Base-by-base conservation (phyloP, 2,113 vertebrate genomes). In the Murina feae region DNA sequence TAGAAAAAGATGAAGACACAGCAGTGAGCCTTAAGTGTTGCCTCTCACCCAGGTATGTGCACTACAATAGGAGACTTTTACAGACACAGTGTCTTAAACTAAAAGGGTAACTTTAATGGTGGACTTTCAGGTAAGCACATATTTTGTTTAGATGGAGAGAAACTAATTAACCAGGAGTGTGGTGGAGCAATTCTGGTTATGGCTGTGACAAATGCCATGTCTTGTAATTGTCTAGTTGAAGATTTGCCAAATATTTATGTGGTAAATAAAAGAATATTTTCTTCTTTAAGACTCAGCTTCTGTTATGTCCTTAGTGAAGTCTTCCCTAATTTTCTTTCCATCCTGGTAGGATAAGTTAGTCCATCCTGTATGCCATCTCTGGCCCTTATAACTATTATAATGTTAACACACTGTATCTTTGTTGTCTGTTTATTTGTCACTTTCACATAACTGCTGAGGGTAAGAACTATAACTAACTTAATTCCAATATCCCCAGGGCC, bases 81-180 rank as follows among this genome's bases (percentile, higher is more conserved):
- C 28, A 55, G 30, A 94, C 37, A 72, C 5, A 65, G 14, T 86
- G 35, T 55, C 55, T 90, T 80, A 28, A 89, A 75, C 32, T 28
- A 65, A 93, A 89, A 74, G 60, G 30, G 7, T 37, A 3, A 83
- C 35, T 89, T 71, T 71, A 44, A 32, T 69, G 55, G 69, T 53
- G 53, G 11, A 76, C 51, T 90, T 79, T 92, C 16, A 75, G 44
- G 58, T 69, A 84, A 80, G 35, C 91, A 79, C 16, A 65, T n/a
- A 21, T 95, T 78, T 96, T 75, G 49, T 93, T 92, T 81, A 78
- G 17, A 80, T 84, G 23, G 17, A 79, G 28, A 95, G 12, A 86
- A 85, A 81, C 0, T 5, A 82, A 42, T 90, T 75, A 81, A 25
- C 21, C 71, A 9, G 42, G 25, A 53, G 58, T 21, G 21, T 35